Base-by-base conservation (phyloP, 2,113 vertebrate genomes). In the Nerophis lumbriciformis region DNA sequence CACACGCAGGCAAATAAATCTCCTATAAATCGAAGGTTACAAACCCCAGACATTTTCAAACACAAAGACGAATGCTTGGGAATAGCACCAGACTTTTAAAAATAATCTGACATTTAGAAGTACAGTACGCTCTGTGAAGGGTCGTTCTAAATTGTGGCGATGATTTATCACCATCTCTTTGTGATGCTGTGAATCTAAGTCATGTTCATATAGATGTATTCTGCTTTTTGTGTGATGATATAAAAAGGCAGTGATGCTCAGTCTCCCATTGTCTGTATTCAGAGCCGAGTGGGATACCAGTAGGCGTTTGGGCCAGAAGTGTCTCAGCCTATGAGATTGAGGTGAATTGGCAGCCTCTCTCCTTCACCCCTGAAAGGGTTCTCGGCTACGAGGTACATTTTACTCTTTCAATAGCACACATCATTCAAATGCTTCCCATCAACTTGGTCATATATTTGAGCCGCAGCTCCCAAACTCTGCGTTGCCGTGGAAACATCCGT, bases 331-430 rank as follows among this genome's bases (percentile, higher is more conserved):
- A 92, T 0, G 91, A 92, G 86, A 95, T 98, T 68, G 85, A 94
- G 85, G 94, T 98, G 72, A 92, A 88, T 75, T 98, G 96, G 96
- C 79, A 82, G 5, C 76, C 90, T 61, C 88, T 95, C 60, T 90
- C 92, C 35, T 94, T 90, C 91, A 90, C 89, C 59, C 92, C 92
- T 73, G 95, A 95, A 62, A 94, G 91, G 78, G 89, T 97, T 77
- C 91, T 96, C 63, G 96, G 96, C 81, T 98, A 96, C 7, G 95
- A 98, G 94, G 96, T 98, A 88, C 85, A 78, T 84, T 77, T 75
- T 67, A 71, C 54, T 63, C 64, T 81, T 78, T 83, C 80, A 86
- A 79, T 82, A 60, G 57, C 68, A 66, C 50, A 53, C 63, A 65
- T 67, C 53, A 72, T 81, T 83, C 76, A 76, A 68, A 83, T 60